Evolutionary conservation across 1,140 invertebrate genomes (phyloP).

Genomic region (Nephotettix cincticeps): DNA sequence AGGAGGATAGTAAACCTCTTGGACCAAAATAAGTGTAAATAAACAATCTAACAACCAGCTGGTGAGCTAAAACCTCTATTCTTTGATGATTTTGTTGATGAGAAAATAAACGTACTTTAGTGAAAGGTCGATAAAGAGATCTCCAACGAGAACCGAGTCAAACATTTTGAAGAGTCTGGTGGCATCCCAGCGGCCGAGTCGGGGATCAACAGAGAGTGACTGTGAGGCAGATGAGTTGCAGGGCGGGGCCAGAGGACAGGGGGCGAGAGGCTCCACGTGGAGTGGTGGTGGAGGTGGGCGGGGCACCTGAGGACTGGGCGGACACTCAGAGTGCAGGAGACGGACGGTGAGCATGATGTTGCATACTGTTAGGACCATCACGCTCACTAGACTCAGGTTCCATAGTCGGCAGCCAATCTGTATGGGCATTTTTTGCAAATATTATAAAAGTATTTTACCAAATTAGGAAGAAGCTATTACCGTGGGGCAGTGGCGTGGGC

Average conservation of each 20-base stretch:
- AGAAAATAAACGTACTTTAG: constrained; percentile 56
- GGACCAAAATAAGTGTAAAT: no score
- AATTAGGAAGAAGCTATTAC: no score
- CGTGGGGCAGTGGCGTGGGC: no score
- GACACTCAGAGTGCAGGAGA: constrained; percentile 54
- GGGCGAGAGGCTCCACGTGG: constrained; percentile 37
- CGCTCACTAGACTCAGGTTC: constrained; percentile 63
- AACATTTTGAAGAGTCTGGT: constrained; percentile 66
- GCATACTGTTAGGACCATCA: constrained; percentile 62
- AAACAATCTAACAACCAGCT: no score
- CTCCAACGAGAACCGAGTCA: constrained; percentile 69
- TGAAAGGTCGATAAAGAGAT: constrained; percentile 56
- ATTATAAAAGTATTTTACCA: no score
- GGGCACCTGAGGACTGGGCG: constrained; percentile 18
- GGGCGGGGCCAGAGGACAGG: constrained; percentile 33
- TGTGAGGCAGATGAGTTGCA: constrained; percentile 43
- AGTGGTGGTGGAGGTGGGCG: constrained; percentile 14
- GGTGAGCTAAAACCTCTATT: no score
- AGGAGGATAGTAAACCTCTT: no score
- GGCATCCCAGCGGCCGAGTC: constrained; percentile 54
- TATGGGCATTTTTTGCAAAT: no score
- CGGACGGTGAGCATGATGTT: constrained; percentile 69
- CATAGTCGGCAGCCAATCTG: constrained; percentile 63
- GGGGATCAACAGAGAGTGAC: constrained; percentile 49
- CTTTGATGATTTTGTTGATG: no score